Evolutionary conservation across 2,797 vertebrate species (phyloP), one percentile per base, ranked within the genome.

Genomic region (Hozukius guyotensis): DNA sequence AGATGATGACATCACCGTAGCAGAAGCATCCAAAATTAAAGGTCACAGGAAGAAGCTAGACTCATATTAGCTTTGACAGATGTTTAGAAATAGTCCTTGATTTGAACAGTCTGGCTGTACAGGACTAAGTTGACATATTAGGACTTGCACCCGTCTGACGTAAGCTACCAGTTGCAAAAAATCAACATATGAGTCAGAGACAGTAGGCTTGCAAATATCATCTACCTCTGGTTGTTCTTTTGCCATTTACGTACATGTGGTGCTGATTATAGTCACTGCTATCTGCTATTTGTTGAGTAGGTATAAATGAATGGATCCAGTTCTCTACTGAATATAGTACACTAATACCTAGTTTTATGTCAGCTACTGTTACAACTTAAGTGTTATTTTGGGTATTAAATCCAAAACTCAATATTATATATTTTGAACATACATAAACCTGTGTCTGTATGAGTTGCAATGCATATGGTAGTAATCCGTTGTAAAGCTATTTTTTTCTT

Each of bases 11-110:
- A 11, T 62, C 63, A 29, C n/a, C 1, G 5, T 13, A 18, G 14
- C 46, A 71, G 55, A 60, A 27, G n/a, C 18, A 4, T 53, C 8
- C 34, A 61, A 29, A 72, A 52, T 59, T 60, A 31, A 67, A 55
- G 25, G 65, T 67, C 65, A 72, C 25, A 55, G 1, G 1, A 64
- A 68, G 34, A 76, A 27, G 22, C 49, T 53, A 16, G n/a, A 71
- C 24, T 52, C 42, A 56, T 61, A 46, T 55, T 80, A 34, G n/a
- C 63, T 76, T 36, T 66, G 64, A 70, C 38, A 55, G 11, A n/a
- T 74, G 49, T 61, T 77, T 13, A 13, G 25, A 77, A 67, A 56
- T 24, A 27, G 25, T 52, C 36, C 16, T 59, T 68, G 46, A 81
- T n/a, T 63, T 4, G 2, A 66, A 31, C 57, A 77, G 59, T n/a